phyloP scores from a whole-genome alignment of 2,888 invertebrate species.

The Catocala fraxini region DNA sequence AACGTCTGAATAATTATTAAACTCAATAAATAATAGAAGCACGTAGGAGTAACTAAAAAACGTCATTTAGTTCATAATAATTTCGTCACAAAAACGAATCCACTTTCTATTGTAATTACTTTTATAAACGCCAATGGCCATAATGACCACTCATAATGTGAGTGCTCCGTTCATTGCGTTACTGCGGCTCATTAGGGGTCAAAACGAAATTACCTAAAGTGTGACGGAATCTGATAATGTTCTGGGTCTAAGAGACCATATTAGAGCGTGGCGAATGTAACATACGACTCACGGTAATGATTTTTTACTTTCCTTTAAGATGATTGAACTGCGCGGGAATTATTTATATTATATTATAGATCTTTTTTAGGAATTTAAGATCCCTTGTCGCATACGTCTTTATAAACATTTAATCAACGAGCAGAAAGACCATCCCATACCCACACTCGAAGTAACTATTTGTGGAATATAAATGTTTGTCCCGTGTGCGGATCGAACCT shows the following conservation, averaged over 20 bases:
- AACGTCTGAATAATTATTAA: constrained; percentile 32
- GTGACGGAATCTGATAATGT: constrained; percentile 84
- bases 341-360: neutral
- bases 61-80: constrained; percentile 48
- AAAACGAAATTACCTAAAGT: constrained; percentile 76
- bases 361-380: too few relatives aligned
- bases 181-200: constrained; percentile 77
- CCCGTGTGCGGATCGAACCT: too few relatives aligned
- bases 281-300: constrained; percentile 48
- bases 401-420: too few relatives aligned
- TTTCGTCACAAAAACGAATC: constrained; percentile 67
- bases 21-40: constrained; percentile 40
- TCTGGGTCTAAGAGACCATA: constrained; percentile 64
- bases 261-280: constrained; percentile 66
- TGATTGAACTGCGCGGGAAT: constrained; percentile 6
- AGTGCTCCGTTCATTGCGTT: constrained; percentile 76
- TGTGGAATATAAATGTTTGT: too few relatives aligned
- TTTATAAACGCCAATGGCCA: constrained; percentile 67
- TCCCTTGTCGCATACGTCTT: too few relatives aligned
- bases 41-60: constrained; percentile 47
- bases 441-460: too few relatives aligned
- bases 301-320: constrained; percentile 40
- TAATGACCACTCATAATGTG: constrained; percentile 75
- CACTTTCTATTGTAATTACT: constrained; percentile 74
- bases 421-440: too few relatives aligned